These are phyloP conservation scores for Melanophora roralis DNA, from an alignment of 2,888 invertebrate genomes.

Conservation along the genomic window DNA sequence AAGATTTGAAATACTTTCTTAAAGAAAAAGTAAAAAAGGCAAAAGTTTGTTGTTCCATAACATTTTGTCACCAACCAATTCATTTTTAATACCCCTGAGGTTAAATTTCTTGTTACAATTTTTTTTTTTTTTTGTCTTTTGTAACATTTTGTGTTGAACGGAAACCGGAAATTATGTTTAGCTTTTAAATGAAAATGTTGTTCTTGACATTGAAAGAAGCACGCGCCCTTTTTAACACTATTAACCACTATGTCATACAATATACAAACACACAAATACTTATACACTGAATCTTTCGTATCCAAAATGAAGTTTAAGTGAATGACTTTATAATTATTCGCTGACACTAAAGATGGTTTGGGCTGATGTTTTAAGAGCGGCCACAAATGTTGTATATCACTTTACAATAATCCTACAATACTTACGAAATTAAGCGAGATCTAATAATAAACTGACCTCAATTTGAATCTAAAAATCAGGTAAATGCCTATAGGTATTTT, in stretches of 20 bases:
- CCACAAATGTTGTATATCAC: too few relatives aligned
- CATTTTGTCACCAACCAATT: conserved; percentile 64
- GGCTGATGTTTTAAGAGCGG: too few relatives aligned
- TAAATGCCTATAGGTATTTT: too few relatives aligned
- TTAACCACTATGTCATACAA: conserved; percentile 30
- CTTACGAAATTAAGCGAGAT: too few relatives aligned
- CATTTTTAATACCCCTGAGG: conserved; percentile 66
- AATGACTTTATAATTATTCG: conserved; percentile 35
- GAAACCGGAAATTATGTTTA: conserved; percentile 66
- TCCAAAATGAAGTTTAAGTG: background rate
- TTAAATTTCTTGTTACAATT: conserved; percentile 23
- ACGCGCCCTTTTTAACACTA: conserved; percentile 54
- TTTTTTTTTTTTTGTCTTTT: background rate
- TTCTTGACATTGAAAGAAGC: conserved; percentile 27
- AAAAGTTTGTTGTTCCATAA: conserved; percentile 61
- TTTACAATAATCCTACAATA: too few relatives aligned
- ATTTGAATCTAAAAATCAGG: too few relatives aligned
- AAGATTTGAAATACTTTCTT: conserved; percentile 1
- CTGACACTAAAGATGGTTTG: too few relatives aligned
- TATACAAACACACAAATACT: too few relatives aligned
- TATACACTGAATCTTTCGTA: background rate
- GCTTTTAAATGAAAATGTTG: conserved; percentile 48
- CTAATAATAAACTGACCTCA: too few relatives aligned
- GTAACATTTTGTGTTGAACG: conserved; percentile 25
- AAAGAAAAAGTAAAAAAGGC: conserved; percentile 43